Conservation (phyloP, 2,888 invertebrate genomes). For the Diloba caeruleocephala region DNA sequence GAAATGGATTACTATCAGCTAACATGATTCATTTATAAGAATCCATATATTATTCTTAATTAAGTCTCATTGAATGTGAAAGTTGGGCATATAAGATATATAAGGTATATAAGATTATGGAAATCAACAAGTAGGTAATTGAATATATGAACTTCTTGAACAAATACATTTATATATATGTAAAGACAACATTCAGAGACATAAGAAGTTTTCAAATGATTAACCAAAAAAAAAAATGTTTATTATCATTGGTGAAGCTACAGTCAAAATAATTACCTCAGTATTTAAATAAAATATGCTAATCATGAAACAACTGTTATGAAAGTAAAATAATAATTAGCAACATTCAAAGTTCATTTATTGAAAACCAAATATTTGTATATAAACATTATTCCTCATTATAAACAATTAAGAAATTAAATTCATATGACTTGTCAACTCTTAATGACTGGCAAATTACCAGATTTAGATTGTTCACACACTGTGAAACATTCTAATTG, state of each 20-base stretch:
- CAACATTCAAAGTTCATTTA: conserved; percentile 8
- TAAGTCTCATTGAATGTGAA: too few relatives aligned
- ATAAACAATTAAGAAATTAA: conserved; percentile 12
- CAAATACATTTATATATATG: too few relatives aligned
- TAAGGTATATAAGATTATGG: not conserved
- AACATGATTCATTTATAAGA: too few relatives aligned
- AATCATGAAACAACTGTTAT: conserved; percentile 2
- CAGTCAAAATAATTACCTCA: conserved; percentile 9
- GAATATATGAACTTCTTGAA: not conserved
- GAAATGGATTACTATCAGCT: too few relatives aligned
- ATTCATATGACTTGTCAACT: conserved; percentile 25
- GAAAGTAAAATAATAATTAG: conserved; percentile 1
- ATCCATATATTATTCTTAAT: too few relatives aligned
- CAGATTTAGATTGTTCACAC: conserved; percentile 34
- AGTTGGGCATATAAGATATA: too few relatives aligned
- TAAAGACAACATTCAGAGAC: not conserved
- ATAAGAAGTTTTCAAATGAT: not conserved
- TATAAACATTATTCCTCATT: not conserved
- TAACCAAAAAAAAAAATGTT: not conserved
- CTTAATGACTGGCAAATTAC: conserved; percentile 48
- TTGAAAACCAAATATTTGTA: conserved; percentile 31
- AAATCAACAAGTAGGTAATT: conserved; percentile 2
- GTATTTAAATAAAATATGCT: conserved; percentile 2
- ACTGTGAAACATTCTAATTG: conserved; percentile 42
- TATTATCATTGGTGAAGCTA: conserved; percentile 1